Percentiles rank a stretch among this genome's conserved stretches.
Evolutionary conservation across 2,113 vertebrate genomes (phyloP).

Genomic region (Hoplias malabaricus): DNA sequence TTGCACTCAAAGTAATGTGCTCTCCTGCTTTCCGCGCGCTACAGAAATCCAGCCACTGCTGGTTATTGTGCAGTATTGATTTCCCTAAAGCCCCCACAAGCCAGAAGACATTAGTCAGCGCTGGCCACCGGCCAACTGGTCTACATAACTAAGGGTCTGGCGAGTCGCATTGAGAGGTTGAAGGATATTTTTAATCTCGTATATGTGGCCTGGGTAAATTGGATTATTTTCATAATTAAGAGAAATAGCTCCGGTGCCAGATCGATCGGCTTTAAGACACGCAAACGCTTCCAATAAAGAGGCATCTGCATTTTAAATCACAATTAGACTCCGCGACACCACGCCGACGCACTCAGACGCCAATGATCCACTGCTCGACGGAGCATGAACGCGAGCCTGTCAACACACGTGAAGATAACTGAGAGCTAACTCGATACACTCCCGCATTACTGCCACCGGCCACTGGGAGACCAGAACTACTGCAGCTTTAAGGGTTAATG

Average conservation of each 20-base stretch:
- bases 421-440: neutral
- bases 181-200: slow-evolving; percentile 66
- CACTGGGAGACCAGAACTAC: neutral
- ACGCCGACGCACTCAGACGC: slow-evolving; percentile 51
- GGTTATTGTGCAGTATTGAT: slow-evolving; percentile 72
- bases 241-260: slow-evolving; percentile 65
- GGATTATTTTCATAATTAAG: slow-evolving; percentile 69
- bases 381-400: slow-evolving; percentile 45
- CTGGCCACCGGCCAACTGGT: slow-evolving; percentile 58
- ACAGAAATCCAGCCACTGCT: slow-evolving; percentile 61
- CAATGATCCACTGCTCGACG: slow-evolving; percentile 42
- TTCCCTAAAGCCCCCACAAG: slow-evolving; percentile 64
- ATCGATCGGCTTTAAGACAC: slow-evolving; percentile 68
- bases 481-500: neutral
- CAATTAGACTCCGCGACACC: slow-evolving; percentile 41
- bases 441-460: neutral
- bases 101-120: slow-evolving; percentile 72
- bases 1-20: slow-evolving; percentile 72
- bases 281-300: slow-evolving; percentile 59
- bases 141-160: slow-evolving; percentile 55
- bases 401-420: neutral
- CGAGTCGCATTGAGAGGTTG: slow-evolving; percentile 56
- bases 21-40: slow-evolving; percentile 59
- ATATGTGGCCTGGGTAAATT: slow-evolving; percentile 66
- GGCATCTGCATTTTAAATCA: slow-evolving; percentile 58